Conservation (phyloP, 2,797 vertebrate genomes). For the Acanthopagrus latus region DNA sequence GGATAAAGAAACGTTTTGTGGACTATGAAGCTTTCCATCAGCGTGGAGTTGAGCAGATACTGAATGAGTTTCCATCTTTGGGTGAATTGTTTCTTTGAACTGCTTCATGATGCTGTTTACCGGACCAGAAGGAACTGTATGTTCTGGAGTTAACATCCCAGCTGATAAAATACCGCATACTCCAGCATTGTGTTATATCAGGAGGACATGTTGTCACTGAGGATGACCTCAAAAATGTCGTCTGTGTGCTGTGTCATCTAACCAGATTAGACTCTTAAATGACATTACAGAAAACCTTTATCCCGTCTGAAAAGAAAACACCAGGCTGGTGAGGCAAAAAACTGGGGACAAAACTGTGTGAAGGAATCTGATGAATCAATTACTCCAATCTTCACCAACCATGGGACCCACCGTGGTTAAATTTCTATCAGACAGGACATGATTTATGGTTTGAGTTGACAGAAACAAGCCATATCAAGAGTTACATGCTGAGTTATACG, state of each 20-base stretch:
- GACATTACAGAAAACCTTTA: background rate
- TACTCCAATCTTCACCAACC: background rate
- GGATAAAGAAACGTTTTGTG: too few species aligned
- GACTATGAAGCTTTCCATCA: too few species aligned
- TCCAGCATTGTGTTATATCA: background rate
- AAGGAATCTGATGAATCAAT: background rate
- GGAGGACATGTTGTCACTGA: background rate
- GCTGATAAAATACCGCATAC: conserved; percentile 4
- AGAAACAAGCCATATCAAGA: background rate
- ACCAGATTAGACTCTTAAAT: background rate
- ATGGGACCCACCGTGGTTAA: background rate
- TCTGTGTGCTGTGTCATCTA: background rate
- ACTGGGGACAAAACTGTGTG: background rate
- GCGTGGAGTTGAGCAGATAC: too few species aligned
- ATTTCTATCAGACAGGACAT: background rate
- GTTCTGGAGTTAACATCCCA: conserved; percentile 1
- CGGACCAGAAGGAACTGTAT: background rate
- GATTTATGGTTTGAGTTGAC: background rate
- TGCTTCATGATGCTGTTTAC: background rate
- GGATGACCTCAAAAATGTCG: conserved; percentile 6
- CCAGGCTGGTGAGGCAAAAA: background rate
- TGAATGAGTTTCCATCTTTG: background rate
- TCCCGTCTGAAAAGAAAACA: too few species aligned
- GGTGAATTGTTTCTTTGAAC: too few species aligned
- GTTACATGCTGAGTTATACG: background rate